A percentile compares a stretch with the other conserved stretches of the same genome.
Conservation (phyloP, 2,113 vertebrate species). For the Sterna hirundo region DNA sequence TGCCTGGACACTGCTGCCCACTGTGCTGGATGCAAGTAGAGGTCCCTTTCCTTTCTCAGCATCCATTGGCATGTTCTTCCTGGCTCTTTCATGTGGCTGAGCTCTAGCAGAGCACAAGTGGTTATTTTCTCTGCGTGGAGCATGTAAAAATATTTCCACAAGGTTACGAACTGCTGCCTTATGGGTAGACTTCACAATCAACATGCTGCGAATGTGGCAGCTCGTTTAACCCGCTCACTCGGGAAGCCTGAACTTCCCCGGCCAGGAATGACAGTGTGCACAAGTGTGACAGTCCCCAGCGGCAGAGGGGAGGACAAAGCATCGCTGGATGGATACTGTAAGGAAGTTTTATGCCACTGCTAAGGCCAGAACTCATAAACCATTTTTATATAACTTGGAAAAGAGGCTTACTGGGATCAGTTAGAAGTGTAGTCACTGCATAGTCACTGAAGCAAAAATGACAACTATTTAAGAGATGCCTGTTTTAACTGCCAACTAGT, state of each 20-base stretch:
- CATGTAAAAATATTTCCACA: conserved; percentile 55
- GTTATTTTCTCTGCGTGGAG: conserved; percentile 22
- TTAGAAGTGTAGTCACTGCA: not conserved
- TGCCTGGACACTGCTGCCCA: not conserved
- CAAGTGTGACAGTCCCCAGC: not conserved
- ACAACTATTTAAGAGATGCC: conserved; percentile 24
- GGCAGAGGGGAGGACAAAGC: not conserved
- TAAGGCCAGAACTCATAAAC: conserved; percentile 39
- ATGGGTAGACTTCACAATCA: conserved; percentile 27
- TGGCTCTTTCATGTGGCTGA: conserved; percentile 31
- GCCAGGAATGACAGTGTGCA: not conserved
- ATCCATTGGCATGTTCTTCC: not conserved
- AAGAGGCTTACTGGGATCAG: conserved; percentile 26
- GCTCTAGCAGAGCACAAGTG: conserved; percentile 29
- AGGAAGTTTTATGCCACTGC: not conserved
- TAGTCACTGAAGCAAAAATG: conserved; percentile 19
- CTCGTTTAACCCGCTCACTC: not conserved
- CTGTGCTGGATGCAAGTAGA: not conserved
- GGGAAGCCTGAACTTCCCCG: conserved; percentile 19
- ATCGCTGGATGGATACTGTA: not conserved
- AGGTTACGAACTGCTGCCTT: conserved; percentile 44
- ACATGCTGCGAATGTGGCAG: conserved; percentile 28
- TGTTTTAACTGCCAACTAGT: not conserved
- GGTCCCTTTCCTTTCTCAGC: not conserved
- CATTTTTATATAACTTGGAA: conserved; percentile 39